These are phyloP conservation scores for Apogon talboti DNA, from an alignment of 2,797 vertebrate genomes.

Conservation along the genomic window DNA sequence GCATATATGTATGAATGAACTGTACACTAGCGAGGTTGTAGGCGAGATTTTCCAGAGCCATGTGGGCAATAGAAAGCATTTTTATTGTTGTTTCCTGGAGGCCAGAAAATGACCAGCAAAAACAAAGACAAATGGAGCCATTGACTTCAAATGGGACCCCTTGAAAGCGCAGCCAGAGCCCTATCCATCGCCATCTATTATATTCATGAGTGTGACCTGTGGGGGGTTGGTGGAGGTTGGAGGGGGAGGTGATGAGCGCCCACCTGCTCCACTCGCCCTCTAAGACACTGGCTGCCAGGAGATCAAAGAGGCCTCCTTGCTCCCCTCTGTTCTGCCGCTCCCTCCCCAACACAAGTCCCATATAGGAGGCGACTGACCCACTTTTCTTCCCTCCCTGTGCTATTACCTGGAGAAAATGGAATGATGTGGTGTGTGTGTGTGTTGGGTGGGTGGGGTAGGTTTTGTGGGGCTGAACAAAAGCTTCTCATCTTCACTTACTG, in stretches of 20 bases:
- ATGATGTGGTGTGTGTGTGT: slow-evolving; percentile 34
- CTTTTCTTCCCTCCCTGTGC: slow-evolving; percentile 66
- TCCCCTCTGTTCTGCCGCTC: slow-evolving; percentile 57
- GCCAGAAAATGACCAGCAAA: slow-evolving; percentile 64
- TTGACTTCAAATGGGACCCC: slow-evolving; percentile 74
- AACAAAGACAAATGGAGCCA: slow-evolving; percentile 75
- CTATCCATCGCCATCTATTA: slow-evolving; percentile 71
- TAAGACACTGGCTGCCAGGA: slow-evolving; percentile 66
- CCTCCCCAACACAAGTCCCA: slow-evolving; percentile 52
- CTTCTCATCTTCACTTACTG: slow-evolving; percentile 53
- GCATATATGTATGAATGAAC: slow-evolving; percentile 13
- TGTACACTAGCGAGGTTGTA: slow-evolving; percentile 1
- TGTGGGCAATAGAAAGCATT: slow-evolving; percentile 45
- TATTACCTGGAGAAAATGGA: slow-evolving; percentile 75
- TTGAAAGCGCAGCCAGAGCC: slow-evolving; percentile 63
- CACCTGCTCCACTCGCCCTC: slow-evolving; percentile 72
- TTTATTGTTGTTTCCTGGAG: slow-evolving; percentile 55
- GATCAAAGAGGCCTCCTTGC: slow-evolving; percentile 69
- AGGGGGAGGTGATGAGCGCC: slow-evolving; percentile 48
- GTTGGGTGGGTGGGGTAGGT: slow-evolving; percentile 23
- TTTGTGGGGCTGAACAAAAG: slow-evolving; percentile 59
- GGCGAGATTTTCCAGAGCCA: slow-evolving; percentile 14
- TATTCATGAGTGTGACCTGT: slow-evolving; percentile 74
- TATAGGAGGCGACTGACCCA: slow-evolving; percentile 75
- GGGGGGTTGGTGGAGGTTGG: slow-evolving; percentile 17